Conservation (phyloP, 2,113 vertebrate genomes). For the Cichladusa arquata region DNA sequence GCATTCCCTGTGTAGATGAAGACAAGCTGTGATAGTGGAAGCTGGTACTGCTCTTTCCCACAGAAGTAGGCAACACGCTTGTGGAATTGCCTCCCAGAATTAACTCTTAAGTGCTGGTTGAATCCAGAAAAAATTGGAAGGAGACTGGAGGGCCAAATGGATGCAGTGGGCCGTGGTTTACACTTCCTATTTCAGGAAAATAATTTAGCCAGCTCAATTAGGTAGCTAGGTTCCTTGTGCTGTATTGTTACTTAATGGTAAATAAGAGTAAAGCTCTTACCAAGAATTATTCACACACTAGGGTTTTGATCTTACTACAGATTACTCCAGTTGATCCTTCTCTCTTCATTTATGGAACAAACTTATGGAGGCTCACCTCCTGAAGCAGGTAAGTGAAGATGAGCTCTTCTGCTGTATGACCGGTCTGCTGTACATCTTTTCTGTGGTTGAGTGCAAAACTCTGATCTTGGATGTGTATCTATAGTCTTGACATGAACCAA, state of each 20-base stretch:
- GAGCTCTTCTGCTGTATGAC: not conserved
- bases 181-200: not conserved
- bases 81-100: not conserved
- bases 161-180: not conserved
- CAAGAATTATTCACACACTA: not conserved
- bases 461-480: not conserved
- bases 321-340: not conserved
- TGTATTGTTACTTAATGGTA: not conserved
- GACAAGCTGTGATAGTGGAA: not conserved
- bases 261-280: not conserved
- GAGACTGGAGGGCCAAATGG: not conserved
- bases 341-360: not conserved
- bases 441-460: not conserved
- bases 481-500: not conserved
- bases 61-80: not conserved
- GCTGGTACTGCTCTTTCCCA: not conserved
- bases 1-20: not conserved
- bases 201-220: not conserved
- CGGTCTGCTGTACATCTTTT: accelerated
- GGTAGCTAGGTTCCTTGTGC: not conserved
- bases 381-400: not conserved
- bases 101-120: not conserved
- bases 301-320: not conserved
- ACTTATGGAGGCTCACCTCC: not conserved
- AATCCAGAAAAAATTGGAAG: not conserved